Evolutionary conservation across 1,140 invertebrate genomes (phyloP), one percentile per base, ranked within the genome.

Genomic region (Bactericera cockerelli): DNA sequence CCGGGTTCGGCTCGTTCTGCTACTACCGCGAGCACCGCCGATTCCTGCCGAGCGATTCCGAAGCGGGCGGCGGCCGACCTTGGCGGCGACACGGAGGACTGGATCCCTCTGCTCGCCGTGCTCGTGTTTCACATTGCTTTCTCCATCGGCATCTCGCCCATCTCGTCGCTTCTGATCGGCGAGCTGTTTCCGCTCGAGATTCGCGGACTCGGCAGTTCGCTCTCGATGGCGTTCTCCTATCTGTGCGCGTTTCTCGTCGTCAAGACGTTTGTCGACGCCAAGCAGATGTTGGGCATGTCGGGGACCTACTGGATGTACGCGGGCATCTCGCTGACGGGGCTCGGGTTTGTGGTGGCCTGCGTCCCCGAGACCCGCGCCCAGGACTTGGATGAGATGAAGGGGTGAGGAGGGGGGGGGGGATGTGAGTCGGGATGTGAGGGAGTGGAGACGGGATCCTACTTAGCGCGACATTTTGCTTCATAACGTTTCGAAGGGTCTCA

Each of bases 321-420:
- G 1, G 86, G 80, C 1, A 79, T 93, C 62, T 84, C 88, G 0
- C 78, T 90, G 1, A 76, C 86, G 60, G 89, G 89, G 22, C 74
- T 92, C 1, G 78, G 90, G 58, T 88, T 93, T 69, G 81, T 93
- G 6, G 82, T 86, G 1, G 79, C 86, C 59, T 87, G 86, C 66
- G 86, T 95, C 2, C 91, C 90, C 0, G 92, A 95, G 71, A 94
- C 91, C 1, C 91, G 89, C 70, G 89, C 89, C 0, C 80, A 82
- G 55, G 84, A 84, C 65, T 78, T 94, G 59, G 88, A 93, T 66
- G 89, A 93, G 72, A 90, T 93, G 80, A 64, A 67, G n/a, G 42
- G 42, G 19, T 49, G 22, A 49, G 22, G 8, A 49, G 42, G 3
- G 42, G 4, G 3, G n/a, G 19, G 33, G 16, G 33, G n/a, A n/a